phyloP scores from a whole-genome alignment of 2,797 vertebrate genomes.

The Amniataba percoides region DNA sequence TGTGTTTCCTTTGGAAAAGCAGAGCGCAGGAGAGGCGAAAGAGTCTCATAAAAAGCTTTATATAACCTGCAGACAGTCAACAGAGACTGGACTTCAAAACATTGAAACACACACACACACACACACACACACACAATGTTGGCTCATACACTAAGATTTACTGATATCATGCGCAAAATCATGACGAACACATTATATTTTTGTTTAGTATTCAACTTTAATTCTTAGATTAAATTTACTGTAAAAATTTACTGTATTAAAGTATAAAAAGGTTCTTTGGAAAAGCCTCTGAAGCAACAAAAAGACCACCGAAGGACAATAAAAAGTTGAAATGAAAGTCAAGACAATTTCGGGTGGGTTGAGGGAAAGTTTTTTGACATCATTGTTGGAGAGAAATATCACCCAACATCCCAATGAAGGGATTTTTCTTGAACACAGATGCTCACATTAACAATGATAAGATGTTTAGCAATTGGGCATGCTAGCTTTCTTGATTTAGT shows the following conservation, averaged over 20 bases:
- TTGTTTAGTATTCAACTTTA: background rate
- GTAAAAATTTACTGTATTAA: background rate
- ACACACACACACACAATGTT: background rate
- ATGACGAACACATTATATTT: background rate
- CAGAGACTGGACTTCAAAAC: conserved; percentile 10
- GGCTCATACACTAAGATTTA: background rate
- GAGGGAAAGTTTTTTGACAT: background rate
- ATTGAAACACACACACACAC: conserved; percentile 1
- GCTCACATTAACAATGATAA: too few species aligned
- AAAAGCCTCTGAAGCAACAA: background rate
- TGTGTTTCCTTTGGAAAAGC: conserved; percentile 59
- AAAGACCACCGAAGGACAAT: background rate
- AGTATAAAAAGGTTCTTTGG: background rate
- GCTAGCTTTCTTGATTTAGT: background rate
- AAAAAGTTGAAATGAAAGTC: background rate
- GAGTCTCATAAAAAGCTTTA: conserved; percentile 60
- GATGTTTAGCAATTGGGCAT: background rate
- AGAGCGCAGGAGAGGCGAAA: background rate
- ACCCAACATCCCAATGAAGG: too few species aligned
- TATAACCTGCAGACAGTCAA: conserved; percentile 55
- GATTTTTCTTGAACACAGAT: background rate
- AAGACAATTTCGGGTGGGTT: background rate
- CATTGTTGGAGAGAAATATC: background rate
- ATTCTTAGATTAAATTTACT: background rate
- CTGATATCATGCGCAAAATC: background rate